Evolutionary conservation across 2,113 vertebrate genomes (phyloP).

Genomic region (Lonchura striata): DNA sequence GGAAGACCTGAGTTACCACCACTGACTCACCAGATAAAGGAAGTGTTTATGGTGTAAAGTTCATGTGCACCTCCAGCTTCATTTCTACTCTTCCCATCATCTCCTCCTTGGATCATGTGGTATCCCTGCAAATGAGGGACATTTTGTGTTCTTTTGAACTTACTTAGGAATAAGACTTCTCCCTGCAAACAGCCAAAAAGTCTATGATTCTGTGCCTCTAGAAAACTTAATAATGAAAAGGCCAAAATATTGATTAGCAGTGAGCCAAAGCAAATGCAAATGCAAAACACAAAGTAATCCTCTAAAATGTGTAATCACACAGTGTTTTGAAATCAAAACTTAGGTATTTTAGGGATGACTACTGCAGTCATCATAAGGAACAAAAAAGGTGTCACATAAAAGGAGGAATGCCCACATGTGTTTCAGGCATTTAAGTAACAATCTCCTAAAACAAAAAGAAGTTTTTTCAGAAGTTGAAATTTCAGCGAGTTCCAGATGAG

Average conservation of each 20-base stretch:
- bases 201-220: not conserved
- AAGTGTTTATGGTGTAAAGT: not conserved
- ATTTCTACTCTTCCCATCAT: not conserved
- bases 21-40: not conserved
- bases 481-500: not conserved
- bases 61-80: not conserved
- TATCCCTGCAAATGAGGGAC: not conserved
- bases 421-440: not conserved
- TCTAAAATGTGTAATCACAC: not conserved
- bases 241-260: not conserved
- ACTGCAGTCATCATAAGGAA: not conserved
- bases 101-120: not conserved
- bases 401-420: not conserved
- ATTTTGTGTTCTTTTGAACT: not conserved
- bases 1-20: not conserved
- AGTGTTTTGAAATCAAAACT: not conserved
- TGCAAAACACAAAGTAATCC: not conserved
- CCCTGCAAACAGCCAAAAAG: not conserved
- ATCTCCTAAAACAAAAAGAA: not conserved
- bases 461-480: constrained; percentile 44
- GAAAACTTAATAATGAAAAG: not conserved
- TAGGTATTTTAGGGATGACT: not conserved
- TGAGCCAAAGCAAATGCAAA: not conserved
- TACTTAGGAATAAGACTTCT: not conserved
- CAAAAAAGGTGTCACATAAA: not conserved